A percentile compares a stretch with the other conserved stretches of the same genome.
Evolutionary conservation across 2,113 vertebrate genomes (phyloP).

Genomic region (Apteryx owenii): DNA sequence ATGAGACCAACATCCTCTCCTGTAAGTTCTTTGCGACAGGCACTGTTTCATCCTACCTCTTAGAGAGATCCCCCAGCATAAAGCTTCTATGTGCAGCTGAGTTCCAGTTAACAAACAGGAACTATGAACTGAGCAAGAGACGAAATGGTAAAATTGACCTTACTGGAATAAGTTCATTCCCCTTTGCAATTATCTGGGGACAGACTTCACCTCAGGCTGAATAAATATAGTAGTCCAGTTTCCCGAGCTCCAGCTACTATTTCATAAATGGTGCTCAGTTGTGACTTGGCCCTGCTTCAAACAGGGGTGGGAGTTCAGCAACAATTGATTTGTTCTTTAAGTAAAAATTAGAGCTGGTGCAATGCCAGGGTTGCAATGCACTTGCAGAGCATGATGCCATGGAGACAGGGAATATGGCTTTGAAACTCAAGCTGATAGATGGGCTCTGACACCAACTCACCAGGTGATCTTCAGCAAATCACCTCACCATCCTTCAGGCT

Average conservation of each 20-base stretch:
- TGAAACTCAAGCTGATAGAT: background rate
- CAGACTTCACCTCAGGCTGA: constrained; percentile 60
- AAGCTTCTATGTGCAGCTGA: background rate
- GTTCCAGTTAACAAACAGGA: constrained; percentile 43
- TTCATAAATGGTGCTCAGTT: constrained; percentile 45
- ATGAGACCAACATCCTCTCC: background rate
- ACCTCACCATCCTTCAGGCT: background rate
- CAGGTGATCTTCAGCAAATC: background rate
- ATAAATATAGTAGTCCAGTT: constrained; percentile 60
- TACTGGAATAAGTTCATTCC: constrained; percentile 56
- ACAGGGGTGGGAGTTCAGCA: constrained; percentile 19
- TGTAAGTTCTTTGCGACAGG: constrained; percentile 5
- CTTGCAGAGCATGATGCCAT: background rate
- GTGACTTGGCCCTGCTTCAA: constrained; percentile 40
- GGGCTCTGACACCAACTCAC: background rate
- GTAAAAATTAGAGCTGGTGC: constrained; percentile 25
- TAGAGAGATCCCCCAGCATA: background rate
- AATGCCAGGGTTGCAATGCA: background rate
- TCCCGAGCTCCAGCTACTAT: constrained; percentile 30
- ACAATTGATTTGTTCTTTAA: background rate
- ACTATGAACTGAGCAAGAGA: constrained; percentile 24
- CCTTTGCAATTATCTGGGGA: constrained; percentile 60
- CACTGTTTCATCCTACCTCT: background rate
- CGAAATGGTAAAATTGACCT: constrained; percentile 31
- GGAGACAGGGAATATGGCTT: background rate